phyloP scores from a whole-genome alignment of 2,113 vertebrate genomes.

The Rhinolophus sinicus region DNA sequence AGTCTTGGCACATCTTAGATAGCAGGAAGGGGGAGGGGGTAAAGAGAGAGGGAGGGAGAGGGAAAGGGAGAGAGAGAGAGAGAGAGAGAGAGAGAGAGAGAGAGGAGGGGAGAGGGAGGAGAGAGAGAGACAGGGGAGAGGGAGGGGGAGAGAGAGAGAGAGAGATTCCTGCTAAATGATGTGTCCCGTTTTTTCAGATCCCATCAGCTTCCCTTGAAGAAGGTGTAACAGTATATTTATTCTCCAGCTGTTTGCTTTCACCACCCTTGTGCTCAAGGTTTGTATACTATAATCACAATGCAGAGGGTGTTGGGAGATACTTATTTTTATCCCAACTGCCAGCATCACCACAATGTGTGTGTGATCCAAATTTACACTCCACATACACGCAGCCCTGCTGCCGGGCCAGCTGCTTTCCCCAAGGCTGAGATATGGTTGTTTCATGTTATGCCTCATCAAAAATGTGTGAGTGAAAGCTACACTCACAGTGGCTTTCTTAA shows the following conservation, averaged over 20 bases:
- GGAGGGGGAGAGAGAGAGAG: not conserved
- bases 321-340: conserved; percentile 73
- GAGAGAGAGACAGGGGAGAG: too few species aligned
- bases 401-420: conserved; percentile 46
- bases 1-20: conserved; percentile 18
- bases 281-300: conserved; percentile 65
- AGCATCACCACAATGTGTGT: conserved; percentile 49
- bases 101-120: too few species aligned
- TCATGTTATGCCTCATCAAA: conserved; percentile 57
- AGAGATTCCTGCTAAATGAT: not conserved
- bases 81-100: too few species aligned
- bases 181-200: not conserved
- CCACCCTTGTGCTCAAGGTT: not conserved
- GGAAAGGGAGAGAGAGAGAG: not conserved
- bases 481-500: not conserved
- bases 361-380: conserved; percentile 62
- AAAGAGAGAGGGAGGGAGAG: too few species aligned
- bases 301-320: conserved; percentile 35
- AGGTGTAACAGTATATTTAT: not conserved
- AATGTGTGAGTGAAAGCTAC: not conserved
- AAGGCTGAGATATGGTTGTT: not conserved
- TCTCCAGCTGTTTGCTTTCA: not conserved
- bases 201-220: conserved; percentile 37
- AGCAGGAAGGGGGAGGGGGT: not conserved
- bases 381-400: not conserved